Percentiles rank a stretch among this genome's conserved stretches.
Evolutionary conservation across 2,113 vertebrate species (phyloP).

Genomic region (Nycticryphes semicollaris): DNA sequence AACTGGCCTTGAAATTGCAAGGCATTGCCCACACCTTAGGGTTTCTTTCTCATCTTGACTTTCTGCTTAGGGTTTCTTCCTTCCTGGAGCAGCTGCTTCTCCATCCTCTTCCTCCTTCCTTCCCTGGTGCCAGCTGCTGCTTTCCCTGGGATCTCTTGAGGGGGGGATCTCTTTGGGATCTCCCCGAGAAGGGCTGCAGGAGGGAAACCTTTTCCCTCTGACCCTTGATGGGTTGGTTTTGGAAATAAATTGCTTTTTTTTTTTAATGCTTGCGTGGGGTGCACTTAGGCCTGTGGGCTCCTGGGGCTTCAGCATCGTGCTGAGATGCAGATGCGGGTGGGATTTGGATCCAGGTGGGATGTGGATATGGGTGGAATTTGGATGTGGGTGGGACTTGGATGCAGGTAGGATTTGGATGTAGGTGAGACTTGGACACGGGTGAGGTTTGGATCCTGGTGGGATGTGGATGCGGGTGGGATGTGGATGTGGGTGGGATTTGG

Average conservation of each 20-base stretch:
- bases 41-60: not conserved
- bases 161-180: not conserved
- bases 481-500: too few relatives aligned
- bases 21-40: not conserved
- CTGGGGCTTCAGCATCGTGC: rapidly evolving
- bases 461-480: too few relatives aligned
- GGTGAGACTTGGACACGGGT: too few relatives aligned
- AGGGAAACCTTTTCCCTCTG: not conserved
- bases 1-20: not conserved
- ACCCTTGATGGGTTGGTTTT: not conserved
- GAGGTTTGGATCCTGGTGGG: too few relatives aligned
- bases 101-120: not conserved
- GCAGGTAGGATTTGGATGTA: too few relatives aligned
- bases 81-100: not conserved
- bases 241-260: not conserved
- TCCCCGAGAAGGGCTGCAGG: not conserved
- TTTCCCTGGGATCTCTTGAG: not conserved
- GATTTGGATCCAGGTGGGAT: too few relatives aligned
- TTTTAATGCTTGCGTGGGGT: rapidly evolving
- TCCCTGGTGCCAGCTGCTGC: not conserved
- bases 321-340: not conserved
- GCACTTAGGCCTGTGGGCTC: not conserved
- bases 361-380: too few relatives aligned
- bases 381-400: too few relatives aligned
- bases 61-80: not conserved